These are phyloP conservation scores for Clunio marinus DNA, from an alignment of 2,888 invertebrate species.

Conservation along the genomic window DNA sequence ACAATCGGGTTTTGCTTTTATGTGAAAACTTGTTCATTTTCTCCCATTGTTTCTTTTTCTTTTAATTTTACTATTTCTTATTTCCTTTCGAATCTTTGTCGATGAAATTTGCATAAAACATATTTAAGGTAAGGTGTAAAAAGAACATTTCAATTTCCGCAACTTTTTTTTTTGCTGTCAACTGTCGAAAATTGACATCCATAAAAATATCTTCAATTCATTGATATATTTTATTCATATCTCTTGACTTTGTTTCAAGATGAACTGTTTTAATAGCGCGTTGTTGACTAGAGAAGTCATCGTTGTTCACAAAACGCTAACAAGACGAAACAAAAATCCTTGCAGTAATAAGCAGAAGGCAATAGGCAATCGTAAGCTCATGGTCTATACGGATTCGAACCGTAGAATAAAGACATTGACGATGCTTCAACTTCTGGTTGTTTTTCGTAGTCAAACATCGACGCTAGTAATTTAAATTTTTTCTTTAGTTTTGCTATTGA, in stretches of 20 bases:
- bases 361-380: background rate
- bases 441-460: background rate
- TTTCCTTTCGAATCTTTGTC: background rate
- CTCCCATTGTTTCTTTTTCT: background rate
- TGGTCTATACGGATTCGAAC: background rate
- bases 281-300: background rate
- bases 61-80: background rate
- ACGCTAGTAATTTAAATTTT: too few species aligned
- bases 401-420: background rate
- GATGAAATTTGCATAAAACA: slow-evolving; percentile 7
- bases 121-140: background rate
- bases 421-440: background rate
- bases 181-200: background rate
- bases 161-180: background rate
- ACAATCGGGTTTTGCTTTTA: background rate
- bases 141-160: background rate
- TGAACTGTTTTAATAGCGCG: background rate
- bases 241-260: too few species aligned
- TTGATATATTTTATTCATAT: too few species aligned
- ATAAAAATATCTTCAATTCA: background rate
- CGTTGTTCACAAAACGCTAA: too few species aligned
- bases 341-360: background rate
- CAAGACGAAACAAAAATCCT: slow-evolving; percentile 7
- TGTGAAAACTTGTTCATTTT: background rate
- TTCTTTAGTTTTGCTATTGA: too few species aligned